Evolutionary conservation across 2,797 vertebrate species (phyloP).

Genomic region (Tapirus indicus): DNA sequence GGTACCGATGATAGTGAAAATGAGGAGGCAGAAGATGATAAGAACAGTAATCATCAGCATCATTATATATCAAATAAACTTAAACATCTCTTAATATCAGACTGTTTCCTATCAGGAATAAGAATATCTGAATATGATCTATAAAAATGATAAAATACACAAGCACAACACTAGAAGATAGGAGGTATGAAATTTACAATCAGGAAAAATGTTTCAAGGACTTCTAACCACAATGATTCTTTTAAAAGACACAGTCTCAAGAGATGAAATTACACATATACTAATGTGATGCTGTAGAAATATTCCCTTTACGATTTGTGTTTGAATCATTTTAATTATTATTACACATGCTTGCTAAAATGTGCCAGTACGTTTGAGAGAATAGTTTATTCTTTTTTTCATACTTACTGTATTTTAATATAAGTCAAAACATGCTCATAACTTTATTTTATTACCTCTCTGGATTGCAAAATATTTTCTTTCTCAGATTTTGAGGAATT

Average conservation of each 20-base stretch:
- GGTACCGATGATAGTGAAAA: neutral
- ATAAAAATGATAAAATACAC: neutral
- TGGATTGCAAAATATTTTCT: neutral
- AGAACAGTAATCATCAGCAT: neutral
- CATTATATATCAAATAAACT: neutral
- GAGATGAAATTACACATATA: neutral
- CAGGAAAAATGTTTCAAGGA: neutral
- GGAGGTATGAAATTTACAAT: neutral
- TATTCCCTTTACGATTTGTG: neutral
- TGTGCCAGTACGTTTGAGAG: neutral
- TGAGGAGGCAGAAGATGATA: neutral
- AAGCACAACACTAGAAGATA: neutral
- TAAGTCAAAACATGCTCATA: neutral
- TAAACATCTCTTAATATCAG: neutral
- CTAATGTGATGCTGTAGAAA: neutral
- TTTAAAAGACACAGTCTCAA: neutral
- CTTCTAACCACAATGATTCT: neutral
- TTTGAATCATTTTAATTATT: neutral
- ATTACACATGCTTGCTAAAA: neutral
- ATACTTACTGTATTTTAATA: neutral
- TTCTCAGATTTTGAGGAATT: neutral
- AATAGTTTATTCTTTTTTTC: neutral
- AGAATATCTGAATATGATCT: neutral
- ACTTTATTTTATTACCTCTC: neutral
- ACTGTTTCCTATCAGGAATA: neutral